Conservation (phyloP, 2,113 vertebrate species). For the Apodemus sylvaticus region DNA sequence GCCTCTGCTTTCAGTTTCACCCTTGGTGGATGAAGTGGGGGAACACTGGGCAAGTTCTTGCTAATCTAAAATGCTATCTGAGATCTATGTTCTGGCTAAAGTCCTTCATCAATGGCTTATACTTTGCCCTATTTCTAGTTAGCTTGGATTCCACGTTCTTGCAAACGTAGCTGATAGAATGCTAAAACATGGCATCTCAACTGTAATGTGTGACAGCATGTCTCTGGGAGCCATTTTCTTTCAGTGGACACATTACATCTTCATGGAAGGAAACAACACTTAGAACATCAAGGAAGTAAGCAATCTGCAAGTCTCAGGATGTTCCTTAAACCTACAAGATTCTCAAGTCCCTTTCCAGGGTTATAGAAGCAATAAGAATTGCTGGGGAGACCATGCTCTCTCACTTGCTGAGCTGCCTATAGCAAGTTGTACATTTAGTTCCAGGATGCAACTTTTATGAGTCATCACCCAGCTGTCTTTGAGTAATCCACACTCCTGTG, state of each 20-base stretch:
- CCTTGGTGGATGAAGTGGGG: background rate
- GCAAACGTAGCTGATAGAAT: background rate
- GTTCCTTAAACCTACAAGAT: background rate
- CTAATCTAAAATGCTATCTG: background rate
- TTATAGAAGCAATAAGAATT: background rate
- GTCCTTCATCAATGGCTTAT: background rate
- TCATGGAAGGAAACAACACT: background rate
- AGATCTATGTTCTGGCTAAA: background rate
- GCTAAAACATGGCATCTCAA: background rate
- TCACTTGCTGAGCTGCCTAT: background rate
- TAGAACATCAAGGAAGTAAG: background rate
- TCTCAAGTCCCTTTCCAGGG: background rate
- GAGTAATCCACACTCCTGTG: background rate
- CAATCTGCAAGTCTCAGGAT: background rate
- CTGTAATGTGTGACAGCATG: background rate
- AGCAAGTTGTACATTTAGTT: background rate
- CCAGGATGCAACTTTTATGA: background rate
- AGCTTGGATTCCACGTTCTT: conserved; percentile 23
- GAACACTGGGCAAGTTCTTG: background rate
- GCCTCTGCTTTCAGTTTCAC: background rate
- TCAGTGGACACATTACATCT: background rate
- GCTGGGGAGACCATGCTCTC: background rate
- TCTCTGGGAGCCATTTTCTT: background rate
- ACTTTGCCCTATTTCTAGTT: background rate
- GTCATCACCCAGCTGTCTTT: background rate